Percentiles rank a stretch among this genome's conserved stretches.
Evolutionary conservation across 92 coral and sea anemone genomes (phyloP).

Genomic region (Palythoa caribaeorum): DNA sequence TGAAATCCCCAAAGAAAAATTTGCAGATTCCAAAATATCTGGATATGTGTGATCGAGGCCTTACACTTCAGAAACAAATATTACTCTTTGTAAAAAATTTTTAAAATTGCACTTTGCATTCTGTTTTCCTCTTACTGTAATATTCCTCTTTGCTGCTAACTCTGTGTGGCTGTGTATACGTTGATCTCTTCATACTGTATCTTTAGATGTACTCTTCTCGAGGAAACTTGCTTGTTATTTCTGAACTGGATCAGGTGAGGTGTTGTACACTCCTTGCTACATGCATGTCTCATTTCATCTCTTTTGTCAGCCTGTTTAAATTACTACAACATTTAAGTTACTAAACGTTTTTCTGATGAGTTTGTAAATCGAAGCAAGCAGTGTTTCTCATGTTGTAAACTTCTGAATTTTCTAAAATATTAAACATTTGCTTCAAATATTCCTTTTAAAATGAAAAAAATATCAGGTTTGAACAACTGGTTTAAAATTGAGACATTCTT

Average conservation of each 20-base stretch:
- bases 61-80: no score
- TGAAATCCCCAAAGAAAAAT: no score
- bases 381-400: no score
- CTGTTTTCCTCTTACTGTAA: background rate
- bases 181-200: slow-evolving; percentile 33
- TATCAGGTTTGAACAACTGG: no score
- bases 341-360: background rate
- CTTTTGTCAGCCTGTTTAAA: background rate
- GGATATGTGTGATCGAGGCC: no score
- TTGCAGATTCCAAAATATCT: no score
- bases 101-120: background rate
- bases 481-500: no score
- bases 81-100: no score
- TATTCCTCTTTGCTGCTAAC: slow-evolving; percentile 11
- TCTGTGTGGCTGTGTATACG: slow-evolving; percentile 17
- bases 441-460: no score
- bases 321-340: background rate
- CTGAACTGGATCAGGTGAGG: slow-evolving; percentile 92
- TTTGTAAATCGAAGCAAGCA: no score
- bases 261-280: background rate
- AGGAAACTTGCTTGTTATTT: slow-evolving; percentile 80
- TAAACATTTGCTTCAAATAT: no score
- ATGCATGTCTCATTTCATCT: background rate
- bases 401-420: no score
- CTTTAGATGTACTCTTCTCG: slow-evolving; percentile 84